phyloP scores from a whole-genome alignment of 1,140 invertebrate genomes.

The Dinothrombium tinctorium region DNA sequence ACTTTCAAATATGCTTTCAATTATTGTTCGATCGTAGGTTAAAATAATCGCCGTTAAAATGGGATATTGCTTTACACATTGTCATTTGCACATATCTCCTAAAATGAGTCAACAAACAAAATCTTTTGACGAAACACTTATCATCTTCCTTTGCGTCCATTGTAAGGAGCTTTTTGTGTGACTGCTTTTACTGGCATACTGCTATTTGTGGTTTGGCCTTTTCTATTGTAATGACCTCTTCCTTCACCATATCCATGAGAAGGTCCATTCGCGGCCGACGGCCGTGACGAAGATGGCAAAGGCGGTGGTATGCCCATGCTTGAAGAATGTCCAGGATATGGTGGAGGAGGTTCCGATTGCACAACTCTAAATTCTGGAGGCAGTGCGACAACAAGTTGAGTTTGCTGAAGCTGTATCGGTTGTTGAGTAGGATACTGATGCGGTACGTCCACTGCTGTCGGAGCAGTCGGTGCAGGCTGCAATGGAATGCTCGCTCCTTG shows the following conservation, averaged over 20 bases:
- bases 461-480: constrained; percentile 10
- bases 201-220: constrained; percentile 6
- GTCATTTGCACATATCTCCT: too few relatives aligned
- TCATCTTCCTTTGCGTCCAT: too few relatives aligned
- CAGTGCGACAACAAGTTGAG: constrained; percentile 5
- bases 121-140: too few relatives aligned
- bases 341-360: constrained; percentile 17
- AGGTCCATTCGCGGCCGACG: constrained; percentile 23
- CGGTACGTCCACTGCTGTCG: not conserved
- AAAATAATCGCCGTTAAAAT: too few relatives aligned
- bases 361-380: constrained; percentile 7
- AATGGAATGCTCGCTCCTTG: constrained; percentile 2
- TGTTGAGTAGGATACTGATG: not conserved
- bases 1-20: too few relatives aligned
- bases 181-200: too few relatives aligned
- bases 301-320: constrained; percentile 5
- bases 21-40: too few relatives aligned
- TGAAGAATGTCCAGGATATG: constrained; percentile 15
- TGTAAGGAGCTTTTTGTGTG: too few relatives aligned
- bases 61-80: too few relatives aligned
- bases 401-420: not conserved
- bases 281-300: constrained; percentile 9
- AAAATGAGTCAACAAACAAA: too few relatives aligned
- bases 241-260: constrained; percentile 41
- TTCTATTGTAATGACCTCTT: constrained; percentile 35